A percentile compares a stretch with the other conserved stretches of the same genome.
These are phyloP conservation scores for Rhagophthalmus giganteus DNA, from an alignment of 2,888 invertebrate genomes.

Conservation along the genomic window DNA sequence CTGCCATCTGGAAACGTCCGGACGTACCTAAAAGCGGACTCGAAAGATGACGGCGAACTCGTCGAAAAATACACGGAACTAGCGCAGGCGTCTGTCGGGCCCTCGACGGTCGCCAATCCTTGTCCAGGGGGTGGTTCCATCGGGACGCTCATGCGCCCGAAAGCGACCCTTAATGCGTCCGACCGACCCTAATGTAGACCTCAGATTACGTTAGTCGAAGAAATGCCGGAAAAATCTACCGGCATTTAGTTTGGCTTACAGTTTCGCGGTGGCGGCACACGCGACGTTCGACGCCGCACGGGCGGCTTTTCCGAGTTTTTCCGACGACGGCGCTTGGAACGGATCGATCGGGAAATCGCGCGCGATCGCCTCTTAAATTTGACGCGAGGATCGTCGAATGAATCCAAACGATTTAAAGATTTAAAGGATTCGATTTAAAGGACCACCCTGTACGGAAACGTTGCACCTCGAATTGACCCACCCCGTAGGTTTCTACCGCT, in stretches of 20 bases:
- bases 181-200: conserved; percentile 52
- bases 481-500: conserved; percentile 43
- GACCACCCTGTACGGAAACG: conserved; percentile 6
- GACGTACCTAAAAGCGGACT: conserved; percentile 16
- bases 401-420: too few species aligned
- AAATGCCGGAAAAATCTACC: conserved; percentile 48
- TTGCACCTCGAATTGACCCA: conserved; percentile 32
- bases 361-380: too few species aligned
- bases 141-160: conserved; percentile 46
- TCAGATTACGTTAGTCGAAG: conserved; percentile 51
- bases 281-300: background rate
- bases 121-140: conserved; percentile 30
- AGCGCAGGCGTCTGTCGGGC: conserved; percentile 41
- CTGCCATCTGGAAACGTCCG: background rate
- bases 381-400: background rate
- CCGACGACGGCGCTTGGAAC: too few species aligned
- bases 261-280: background rate
- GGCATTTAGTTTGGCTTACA: conserved; percentile 4
- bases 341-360: too few species aligned
- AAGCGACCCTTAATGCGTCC: conserved; percentile 50
- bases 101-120: conserved; percentile 41
- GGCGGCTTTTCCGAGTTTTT: background rate
- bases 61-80: conserved; percentile 20
- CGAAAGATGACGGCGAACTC: conserved; percentile 21
- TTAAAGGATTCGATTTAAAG: too few species aligned